These are phyloP conservation scores for Halictus rubicundus DNA, from an alignment of 1,140 invertebrate species.

Conservation along the genomic window DNA sequence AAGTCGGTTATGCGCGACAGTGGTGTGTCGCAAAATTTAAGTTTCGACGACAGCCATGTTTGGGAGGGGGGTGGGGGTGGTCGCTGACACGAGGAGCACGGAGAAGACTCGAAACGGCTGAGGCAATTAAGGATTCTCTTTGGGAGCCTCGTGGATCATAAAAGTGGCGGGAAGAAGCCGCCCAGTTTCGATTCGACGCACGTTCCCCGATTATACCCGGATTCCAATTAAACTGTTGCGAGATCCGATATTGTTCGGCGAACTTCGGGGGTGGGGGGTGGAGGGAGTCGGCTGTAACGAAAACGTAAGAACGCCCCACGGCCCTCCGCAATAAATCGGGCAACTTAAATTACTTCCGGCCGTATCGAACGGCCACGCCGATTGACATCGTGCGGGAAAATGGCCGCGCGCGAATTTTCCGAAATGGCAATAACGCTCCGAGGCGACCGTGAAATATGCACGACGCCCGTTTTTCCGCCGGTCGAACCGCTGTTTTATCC, in stretches of 20 bases:
- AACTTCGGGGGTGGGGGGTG: conserved; percentile 2
- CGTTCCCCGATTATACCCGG: conserved; percentile 35
- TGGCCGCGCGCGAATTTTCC: neutral
- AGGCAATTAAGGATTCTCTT: neutral
- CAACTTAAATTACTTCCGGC: conserved; percentile 44
- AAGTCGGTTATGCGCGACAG: too few species aligned
- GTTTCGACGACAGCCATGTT: too few species aligned
- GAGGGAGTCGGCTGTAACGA: conserved; percentile 35
- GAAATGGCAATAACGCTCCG: neutral
- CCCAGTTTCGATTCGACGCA: neutral
- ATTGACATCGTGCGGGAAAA: neutral
- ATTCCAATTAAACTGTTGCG: conserved; percentile 47
- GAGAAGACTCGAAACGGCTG: neutral
- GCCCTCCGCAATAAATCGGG: conserved; percentile 29
- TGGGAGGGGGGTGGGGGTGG: too few species aligned
- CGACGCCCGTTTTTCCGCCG: too few species aligned
- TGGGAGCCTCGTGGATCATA: neutral
- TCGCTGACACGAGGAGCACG: too few species aligned
- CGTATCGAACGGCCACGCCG: neutral
- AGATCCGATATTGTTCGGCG: neutral
- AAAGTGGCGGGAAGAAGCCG: neutral
- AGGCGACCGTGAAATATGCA: conserved; percentile 1
- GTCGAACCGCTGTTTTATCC: neutral
- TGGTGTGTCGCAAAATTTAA: too few species aligned
- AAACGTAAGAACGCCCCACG: conserved; percentile 15